phyloP scores from a whole-genome alignment of 2,888 invertebrate genomes.

The Antheraea assamensis region DNA sequence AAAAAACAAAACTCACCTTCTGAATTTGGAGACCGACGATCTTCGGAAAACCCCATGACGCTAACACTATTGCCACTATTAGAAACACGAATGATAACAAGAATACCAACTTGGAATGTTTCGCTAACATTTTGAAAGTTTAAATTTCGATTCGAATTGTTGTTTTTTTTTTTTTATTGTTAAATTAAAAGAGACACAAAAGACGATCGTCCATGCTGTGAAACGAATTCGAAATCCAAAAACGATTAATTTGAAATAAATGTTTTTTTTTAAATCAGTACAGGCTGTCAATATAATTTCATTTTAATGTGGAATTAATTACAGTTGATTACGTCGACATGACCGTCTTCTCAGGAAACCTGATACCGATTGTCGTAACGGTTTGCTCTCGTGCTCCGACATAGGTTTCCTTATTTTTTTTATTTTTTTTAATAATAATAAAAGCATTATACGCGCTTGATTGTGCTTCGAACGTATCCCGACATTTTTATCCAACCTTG shows the following conservation, averaged over 20 bases:
- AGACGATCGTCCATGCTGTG: neutral
- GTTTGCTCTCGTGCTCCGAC: conserved; percentile 32
- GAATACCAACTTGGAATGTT: conserved; percentile 60
- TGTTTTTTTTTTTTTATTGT: neutral
- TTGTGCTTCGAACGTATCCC: neutral
- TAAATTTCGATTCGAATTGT: neutral
- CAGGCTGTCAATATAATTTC: neutral
- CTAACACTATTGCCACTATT: conserved; percentile 64
- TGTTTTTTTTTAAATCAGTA: neutral
- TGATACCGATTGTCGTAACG: conserved; percentile 37
- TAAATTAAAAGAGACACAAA: neutral
- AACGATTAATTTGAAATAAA: neutral
- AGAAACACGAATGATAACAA: conserved; percentile 58
- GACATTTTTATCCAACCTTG: neutral
- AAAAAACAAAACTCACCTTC: conserved; percentile 59
- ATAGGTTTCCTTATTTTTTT: conserved; percentile 19
- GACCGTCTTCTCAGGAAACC: conserved; percentile 39
- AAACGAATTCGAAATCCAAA: neutral
- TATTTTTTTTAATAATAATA: conserved; percentile 3
- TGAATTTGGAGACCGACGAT: conserved; percentile 71
- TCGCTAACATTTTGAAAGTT: conserved; percentile 58
- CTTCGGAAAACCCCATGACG: conserved; percentile 76
- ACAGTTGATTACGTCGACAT: conserved; percentile 25
- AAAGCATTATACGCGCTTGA: conserved; percentile 3
- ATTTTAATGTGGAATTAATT: neutral